Conservation (phyloP, 2,113 vertebrate genomes). For the Abramis brama region DNA sequence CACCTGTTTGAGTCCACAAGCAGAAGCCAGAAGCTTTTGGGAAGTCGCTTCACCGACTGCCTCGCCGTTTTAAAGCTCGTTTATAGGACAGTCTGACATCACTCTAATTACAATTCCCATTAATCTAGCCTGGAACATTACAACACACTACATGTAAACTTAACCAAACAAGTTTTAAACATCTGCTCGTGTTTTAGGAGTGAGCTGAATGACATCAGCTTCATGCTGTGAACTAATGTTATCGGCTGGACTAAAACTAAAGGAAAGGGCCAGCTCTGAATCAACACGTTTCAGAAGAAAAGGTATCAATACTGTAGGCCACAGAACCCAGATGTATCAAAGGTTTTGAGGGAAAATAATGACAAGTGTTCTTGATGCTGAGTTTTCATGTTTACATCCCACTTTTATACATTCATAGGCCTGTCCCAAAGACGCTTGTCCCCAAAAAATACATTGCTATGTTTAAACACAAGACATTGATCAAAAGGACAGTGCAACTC, state of each 20-base stretch:
- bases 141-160: neutral
- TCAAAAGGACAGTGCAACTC: slow-evolving; percentile 61
- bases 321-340: neutral
- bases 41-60: neutral
- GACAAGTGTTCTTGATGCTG: slow-evolving; percentile 53
- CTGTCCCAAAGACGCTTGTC: slow-evolving; percentile 64
- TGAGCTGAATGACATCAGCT: neutral
- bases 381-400: slow-evolving; percentile 60
- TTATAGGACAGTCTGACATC: slow-evolving; percentile 67
- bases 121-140: slow-evolving; percentile 9
- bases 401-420: slow-evolving; percentile 60
- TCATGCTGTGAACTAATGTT: neutral
- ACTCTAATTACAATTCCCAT: slow-evolving; percentile 69
- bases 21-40: neutral
- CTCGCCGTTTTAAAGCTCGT: slow-evolving; percentile 55
- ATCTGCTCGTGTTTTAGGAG: slow-evolving; percentile 25
- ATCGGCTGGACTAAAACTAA: neutral
- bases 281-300: neutral
- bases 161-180: neutral
- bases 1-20: neutral
- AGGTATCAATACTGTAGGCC: neutral
- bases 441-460: slow-evolving; percentile 78
- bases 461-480: slow-evolving; percentile 61
- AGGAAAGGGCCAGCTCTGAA: neutral
- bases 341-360: slow-evolving; percentile 45